These are phyloP conservation scores for Gasterosteus nipponicus DNA, from an alignment of 2,113 vertebrate genomes.

Conservation along the genomic window DNA sequence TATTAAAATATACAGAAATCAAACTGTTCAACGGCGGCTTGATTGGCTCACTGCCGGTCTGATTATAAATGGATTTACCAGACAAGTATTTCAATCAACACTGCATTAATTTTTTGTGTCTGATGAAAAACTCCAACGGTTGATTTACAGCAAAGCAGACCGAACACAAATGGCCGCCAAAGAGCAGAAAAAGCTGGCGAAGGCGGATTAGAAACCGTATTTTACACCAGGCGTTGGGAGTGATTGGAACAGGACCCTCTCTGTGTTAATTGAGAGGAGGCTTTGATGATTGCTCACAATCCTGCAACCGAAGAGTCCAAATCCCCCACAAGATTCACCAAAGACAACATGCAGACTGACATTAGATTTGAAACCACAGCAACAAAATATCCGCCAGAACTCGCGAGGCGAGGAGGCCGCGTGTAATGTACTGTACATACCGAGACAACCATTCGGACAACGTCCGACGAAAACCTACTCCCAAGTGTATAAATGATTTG, in stretches of 20 bases:
- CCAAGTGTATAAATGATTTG: too few species aligned
- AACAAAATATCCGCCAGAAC: too few species aligned
- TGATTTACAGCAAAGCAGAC: slow-evolving; percentile 2
- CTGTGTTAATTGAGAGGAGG: slow-evolving; percentile 8
- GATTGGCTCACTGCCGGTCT: slow-evolving; percentile 17
- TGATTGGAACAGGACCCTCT: slow-evolving; percentile 4
- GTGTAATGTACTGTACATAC: too few species aligned
- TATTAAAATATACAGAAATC: slow-evolving; percentile 29
- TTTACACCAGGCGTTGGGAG: background rate
- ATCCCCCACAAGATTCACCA: too few species aligned
- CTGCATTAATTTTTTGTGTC: slow-evolving; percentile 11
- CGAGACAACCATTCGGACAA: too few species aligned
- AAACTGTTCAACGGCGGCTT: slow-evolving; percentile 55
- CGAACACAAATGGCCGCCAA: slow-evolving; percentile 15
- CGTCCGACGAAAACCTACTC: too few species aligned
- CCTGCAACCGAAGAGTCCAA: background rate
- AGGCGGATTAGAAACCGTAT: background rate
- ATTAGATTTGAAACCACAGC: too few species aligned
- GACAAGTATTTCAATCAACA: slow-evolving; percentile 40
- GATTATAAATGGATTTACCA: slow-evolving; percentile 38
- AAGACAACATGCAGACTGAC: too few species aligned
- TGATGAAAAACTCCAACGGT: background rate
- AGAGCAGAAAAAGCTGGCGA: background rate
- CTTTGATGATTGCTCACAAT: slow-evolving; percentile 22
- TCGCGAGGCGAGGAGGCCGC: too few species aligned